Evolutionary conservation across 2,113 vertebrate genomes (phyloP), one percentile per base, ranked within the genome.

Genomic region (Spheniscus mendiculus): DNA sequence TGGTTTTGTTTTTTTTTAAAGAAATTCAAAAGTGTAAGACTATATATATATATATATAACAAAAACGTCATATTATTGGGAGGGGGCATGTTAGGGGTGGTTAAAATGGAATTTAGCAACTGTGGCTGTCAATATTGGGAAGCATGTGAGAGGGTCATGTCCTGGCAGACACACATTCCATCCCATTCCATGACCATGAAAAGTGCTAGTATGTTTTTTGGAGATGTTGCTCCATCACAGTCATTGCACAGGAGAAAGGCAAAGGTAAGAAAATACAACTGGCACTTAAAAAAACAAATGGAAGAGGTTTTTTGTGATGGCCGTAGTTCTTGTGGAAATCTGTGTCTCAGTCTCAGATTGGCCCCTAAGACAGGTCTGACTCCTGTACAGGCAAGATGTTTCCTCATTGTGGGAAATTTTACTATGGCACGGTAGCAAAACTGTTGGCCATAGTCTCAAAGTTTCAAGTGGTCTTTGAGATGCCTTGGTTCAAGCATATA

Each of bases 61-160:
- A 72, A 83, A 44, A 69, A 63, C 13, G 7, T 11, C 32, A 5
- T 40, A 21, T 76, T 34, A 12, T 23, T 81, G 59, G 14, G 34
- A 52, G 23, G 6, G 15, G 1, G 4, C 1, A 4, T 10, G 5
- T 53, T 67, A 17, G 34, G 6, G 23, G 1, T 69, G 29, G 21
- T 81, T 87, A 56, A 87, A 82, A 61, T 32, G 20, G 12, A 73
- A 52, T 3, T 73, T 42, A 13, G 17, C 32, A 76, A 4, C n/a
- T 80, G 62, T 76, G 49, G 5, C 32, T 77, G n/a, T 63, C 21
- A n/a, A 3, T 83, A 52, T 0, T 67, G 58, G 38, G 49, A 61
- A 56, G 20, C 0, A 0, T 29, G 27, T 69, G 72, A 84, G 67
- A 23, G 38, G 9, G 18, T 77, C 36, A 10, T 25, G 22, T 45